Evolutionary conservation across 2,797 vertebrate genomes (phyloP).

Genomic region (Molothrus aeneus): DNA sequence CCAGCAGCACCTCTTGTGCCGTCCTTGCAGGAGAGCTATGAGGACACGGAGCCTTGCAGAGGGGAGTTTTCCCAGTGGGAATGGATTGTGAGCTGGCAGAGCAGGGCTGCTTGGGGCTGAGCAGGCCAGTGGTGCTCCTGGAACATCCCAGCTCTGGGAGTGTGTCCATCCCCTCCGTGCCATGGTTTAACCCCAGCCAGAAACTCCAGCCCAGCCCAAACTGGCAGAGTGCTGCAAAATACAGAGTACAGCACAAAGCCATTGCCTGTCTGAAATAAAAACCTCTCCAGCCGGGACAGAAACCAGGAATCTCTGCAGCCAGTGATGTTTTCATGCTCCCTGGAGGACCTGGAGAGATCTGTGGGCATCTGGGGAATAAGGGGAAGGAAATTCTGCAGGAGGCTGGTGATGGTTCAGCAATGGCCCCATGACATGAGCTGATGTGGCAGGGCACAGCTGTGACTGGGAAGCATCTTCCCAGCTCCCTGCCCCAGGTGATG

Average conservation of each 20-base stretch:
- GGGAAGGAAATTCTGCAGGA: neutral
- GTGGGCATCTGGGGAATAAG: neutral
- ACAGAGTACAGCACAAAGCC: neutral
- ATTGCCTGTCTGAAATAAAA: neutral
- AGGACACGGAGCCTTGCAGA: neutral
- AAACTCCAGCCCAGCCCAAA: neutral
- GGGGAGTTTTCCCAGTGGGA: neutral
- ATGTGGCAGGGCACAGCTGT: neutral
- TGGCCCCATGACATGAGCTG: neutral
- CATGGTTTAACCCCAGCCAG: neutral
- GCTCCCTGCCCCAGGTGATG: neutral
- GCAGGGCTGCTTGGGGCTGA: neutral
- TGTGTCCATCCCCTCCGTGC: neutral
- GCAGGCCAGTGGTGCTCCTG: neutral
- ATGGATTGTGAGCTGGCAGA: neutral
- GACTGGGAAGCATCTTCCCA: neutral
- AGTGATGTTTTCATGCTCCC: neutral
- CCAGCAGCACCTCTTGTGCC: neutral
- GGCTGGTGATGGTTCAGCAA: neutral
- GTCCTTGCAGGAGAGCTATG: rapidly evolving
- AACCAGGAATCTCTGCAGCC: neutral
- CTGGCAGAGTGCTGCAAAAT: neutral
- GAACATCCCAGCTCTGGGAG: neutral
- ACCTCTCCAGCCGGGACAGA: neutral
- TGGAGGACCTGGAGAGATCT: neutral